Evolutionary conservation across 2,797 vertebrate species (phyloP), one percentile per base, ranked within the genome.

Genomic region (Sebastes steindachneri): DNA sequence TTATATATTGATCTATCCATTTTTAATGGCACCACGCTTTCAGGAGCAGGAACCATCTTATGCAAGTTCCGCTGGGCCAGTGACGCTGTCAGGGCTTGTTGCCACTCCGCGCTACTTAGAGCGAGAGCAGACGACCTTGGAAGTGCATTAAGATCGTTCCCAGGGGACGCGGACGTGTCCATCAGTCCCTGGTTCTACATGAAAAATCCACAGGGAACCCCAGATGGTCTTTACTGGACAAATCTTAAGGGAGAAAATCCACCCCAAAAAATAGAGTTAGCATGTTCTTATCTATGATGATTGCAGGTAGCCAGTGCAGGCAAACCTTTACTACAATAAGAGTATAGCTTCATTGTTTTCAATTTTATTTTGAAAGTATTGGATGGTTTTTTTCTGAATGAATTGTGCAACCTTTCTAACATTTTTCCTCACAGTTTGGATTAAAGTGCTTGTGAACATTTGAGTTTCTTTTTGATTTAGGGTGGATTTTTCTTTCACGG

Each of bases 1-100:
- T 83, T 91, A 80, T 83, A 76, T 89, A 95, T 94, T 73, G 89
- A 93, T 94, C 88, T 68, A 88, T 93, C 82, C 77, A 93, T 94
- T 93, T 93, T 92, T 89, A 93, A 94, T 94, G 85, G 80, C 58
- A 75, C 58, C 37, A 21, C 9, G 72, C 87, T 87, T 87, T 80
- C 85, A 12, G 31, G 68, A 87, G 85, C 76, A 88, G 84, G 70
- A 79, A 83, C 81, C 73, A 76, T 90, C 82, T 72, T 74, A 79
- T 88, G 71, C 70, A 79, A 80, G 88, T 93, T 91, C 88, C 83
- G 73, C 67, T 86, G 85, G 81, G 68, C 82, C 79, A 83, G 65
- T 71, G 85, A 89, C 64, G 77, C 88, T 92, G 91, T 92, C 93
- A 90, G 79, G 80, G 80, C 73, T 86, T 77, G 87, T 86, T 88